Evolutionary conservation across 2,113 vertebrate genomes (phyloP), one percentile per base, ranked within the genome.

Genomic region (Pseudorhombus dupliciocellatus): DNA sequence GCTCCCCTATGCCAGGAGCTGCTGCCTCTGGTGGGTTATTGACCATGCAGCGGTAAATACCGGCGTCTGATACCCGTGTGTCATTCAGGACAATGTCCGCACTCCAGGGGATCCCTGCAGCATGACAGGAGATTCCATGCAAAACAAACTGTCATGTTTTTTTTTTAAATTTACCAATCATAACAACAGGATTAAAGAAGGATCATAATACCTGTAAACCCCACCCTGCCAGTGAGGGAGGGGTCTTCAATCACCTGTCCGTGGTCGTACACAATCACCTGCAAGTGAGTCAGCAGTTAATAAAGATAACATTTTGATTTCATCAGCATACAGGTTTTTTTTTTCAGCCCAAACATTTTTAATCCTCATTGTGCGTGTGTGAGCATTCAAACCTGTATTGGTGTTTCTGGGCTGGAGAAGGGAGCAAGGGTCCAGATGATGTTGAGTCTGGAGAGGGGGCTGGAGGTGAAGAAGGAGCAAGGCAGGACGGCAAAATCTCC

Each of bases 211-310:
- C 90, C 88, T 86, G 90, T 81, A 56, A 95, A 95, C 11, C 57
- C 87, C 61, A 94, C 93, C 11, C 95, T 88, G 22, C 94, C 93
- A 2, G 68, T 88, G 50, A 93, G 88, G 9, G 92, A 92, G 4
- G 92, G 87, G 78, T 90, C 92, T 71, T 94, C 94, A 5, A 93
- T 92, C 73, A 93, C 92, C 89, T 94, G 91, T 0, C 92, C 92
- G 2, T 94, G 94, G 79, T 94, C 93, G 9, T 93, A 95, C 12
- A 90, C 92, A 0, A 95, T 94, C 78, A 95, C 93, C 95, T 95
- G 89, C 15, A 14, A 28, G 48, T 2, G 2, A 67, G 26, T 57
- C 31, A 22, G 30, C 11, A 7, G 7, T 52, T 56, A 57, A 12
- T 9, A 22, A 5, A 12, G 12, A 37, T 37, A 7, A 24, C 30